A percentile compares a stretch with the other conserved stretches of the same genome.
Evolutionary conservation across 2,797 vertebrate species (phyloP).

Genomic region (Ciconia nigra): DNA sequence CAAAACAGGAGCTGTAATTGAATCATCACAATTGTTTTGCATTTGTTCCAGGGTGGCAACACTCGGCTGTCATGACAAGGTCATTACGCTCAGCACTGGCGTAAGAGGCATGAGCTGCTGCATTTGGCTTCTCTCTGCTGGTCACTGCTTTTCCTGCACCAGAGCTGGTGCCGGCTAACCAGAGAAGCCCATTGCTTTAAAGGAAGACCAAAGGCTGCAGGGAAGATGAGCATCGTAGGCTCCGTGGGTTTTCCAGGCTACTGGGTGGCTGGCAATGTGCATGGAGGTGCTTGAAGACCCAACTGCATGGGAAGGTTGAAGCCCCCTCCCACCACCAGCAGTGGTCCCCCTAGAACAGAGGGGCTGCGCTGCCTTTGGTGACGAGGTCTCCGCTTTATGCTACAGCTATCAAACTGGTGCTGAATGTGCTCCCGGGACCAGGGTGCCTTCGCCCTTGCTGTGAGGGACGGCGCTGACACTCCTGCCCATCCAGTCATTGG

Average conservation of each 20-base stretch:
- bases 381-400: neutral
- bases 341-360: neutral
- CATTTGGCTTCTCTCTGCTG: neutral
- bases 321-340: neutral
- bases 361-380: neutral
- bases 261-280: neutral
- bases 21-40: constrained; percentile 62
- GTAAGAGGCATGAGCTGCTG: neutral
- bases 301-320: rapidly evolving
- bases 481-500: neutral
- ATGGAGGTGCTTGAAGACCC: neutral
- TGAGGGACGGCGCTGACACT: neutral
- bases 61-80: constrained; percentile 35
- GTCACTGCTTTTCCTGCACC: neutral
- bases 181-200: neutral
- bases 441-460: neutral
- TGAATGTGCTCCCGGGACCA: neutral
- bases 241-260: neutral
- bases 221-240: neutral
- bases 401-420: rapidly evolving
- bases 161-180: neutral
- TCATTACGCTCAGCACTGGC: neutral
- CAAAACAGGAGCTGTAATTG: constrained; percentile 62
- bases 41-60: constrained; percentile 44
- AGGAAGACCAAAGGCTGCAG: neutral